These are phyloP conservation scores for Brachionus manjavacas DNA, from an alignment of 1,140 invertebrate genomes.

Conservation along the genomic window DNA sequence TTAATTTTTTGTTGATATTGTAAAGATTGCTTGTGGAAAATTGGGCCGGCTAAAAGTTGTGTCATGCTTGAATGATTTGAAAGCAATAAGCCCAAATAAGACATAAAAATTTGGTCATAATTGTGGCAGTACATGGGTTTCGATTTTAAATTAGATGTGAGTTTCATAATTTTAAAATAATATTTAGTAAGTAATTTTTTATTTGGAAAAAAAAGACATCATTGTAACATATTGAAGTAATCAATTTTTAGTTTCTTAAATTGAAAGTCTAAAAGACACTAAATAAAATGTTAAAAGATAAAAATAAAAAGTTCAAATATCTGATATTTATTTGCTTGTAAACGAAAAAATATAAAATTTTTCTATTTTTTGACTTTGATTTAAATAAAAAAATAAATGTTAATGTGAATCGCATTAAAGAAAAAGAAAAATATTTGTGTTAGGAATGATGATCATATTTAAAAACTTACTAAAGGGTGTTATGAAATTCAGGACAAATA, in stretches of 20 bases:
- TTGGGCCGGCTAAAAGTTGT: slow-evolving; percentile 30
- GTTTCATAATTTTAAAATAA: not conserved
- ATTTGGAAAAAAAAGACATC: not conserved
- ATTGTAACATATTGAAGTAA: not conserved
- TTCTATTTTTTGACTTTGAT: too few relatives aligned
- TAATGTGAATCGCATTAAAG: too few relatives aligned
- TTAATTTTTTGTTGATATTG: not conserved
- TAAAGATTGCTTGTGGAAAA: not conserved
- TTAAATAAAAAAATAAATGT: too few relatives aligned
- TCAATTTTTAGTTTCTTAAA: not conserved
- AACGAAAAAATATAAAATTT: too few relatives aligned
- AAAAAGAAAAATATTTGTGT: too few relatives aligned
- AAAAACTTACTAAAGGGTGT: too few relatives aligned
- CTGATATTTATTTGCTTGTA: too few relatives aligned
- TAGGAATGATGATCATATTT: too few relatives aligned
- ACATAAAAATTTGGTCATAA: not conserved
- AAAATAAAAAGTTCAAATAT: too few relatives aligned
- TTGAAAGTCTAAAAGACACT: not conserved
- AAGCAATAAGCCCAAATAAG: not conserved
- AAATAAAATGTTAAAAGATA: too few relatives aligned
- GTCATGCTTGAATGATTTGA: slow-evolving; percentile 21
- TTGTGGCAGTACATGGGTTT: not conserved
- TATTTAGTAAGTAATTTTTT: not conserved
- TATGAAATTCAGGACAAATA: too few relatives aligned
- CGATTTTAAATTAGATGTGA: not conserved